Percentiles rank a stretch among this genome's conserved stretches.
Evolutionary conservation across 2,797 vertebrate genomes (phyloP).

Genomic region (Acanthurus leucopareius): DNA sequence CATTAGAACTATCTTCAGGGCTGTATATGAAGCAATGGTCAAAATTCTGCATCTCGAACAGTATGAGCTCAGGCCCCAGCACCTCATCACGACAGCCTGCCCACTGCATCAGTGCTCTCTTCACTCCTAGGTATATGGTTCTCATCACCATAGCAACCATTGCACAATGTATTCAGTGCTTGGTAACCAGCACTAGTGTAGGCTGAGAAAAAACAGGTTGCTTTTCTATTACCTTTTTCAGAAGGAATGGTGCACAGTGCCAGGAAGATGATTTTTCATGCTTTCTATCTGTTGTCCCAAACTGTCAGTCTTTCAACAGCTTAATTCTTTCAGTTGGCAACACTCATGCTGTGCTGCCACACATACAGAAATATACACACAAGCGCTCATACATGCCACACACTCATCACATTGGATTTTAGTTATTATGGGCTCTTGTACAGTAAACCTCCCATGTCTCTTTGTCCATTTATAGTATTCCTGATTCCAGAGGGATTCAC

Average conservation of each 20-base stretch:
- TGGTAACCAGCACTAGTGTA: conserved; percentile 79
- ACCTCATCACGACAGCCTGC: conserved; percentile 82
- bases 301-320: conserved; percentile 36
- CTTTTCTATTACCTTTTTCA: conserved; percentile 65
- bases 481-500: conserved; percentile 1
- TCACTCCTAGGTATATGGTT: conserved; percentile 83
- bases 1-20: conserved; percentile 10
- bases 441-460: conserved; percentile 18
- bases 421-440: conserved; percentile 40
- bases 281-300: conserved; percentile 39
- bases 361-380: conserved; percentile 16
- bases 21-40: conserved; percentile 39
- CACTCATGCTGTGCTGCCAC: conserved; percentile 28
- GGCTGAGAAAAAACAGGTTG: conserved; percentile 76
- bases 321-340: conserved; percentile 53
- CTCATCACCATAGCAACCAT: conserved; percentile 84
- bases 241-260: conserved; percentile 47
- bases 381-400: conserved; percentile 17
- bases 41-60: conserved; percentile 59
- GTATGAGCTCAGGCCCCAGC: conserved; percentile 63
- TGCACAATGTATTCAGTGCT: conserved; percentile 79
- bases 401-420: conserved; percentile 43
- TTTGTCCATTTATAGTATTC: conserved; percentile 6
- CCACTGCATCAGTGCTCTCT: conserved; percentile 82
- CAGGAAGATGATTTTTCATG: conserved; percentile 53